These are phyloP conservation scores for Trochalopteron elliotii DNA, from an alignment of 2,113 vertebrate genomes.

Conservation along the genomic window DNA sequence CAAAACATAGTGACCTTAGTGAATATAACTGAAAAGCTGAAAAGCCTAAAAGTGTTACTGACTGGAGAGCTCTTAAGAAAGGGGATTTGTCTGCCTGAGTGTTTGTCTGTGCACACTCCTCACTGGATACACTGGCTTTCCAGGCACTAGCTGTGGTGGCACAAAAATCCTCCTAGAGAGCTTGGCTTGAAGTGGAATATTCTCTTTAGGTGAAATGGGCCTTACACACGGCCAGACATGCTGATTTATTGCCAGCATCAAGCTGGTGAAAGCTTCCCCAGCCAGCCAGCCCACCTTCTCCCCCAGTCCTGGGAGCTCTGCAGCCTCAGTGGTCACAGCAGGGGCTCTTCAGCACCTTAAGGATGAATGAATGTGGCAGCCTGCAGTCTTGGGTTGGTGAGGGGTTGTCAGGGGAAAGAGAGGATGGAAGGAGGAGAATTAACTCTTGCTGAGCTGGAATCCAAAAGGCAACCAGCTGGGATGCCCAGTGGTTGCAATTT, in stretches of 20 bases:
- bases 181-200: not conserved
- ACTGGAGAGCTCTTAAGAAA: not conserved
- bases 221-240: accelerated
- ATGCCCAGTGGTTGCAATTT: not conserved
- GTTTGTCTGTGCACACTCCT: not conserved
- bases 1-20: not conserved
- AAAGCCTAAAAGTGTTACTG: not conserved
- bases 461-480: not conserved
- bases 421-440: not conserved
- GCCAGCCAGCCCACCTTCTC: not conserved
- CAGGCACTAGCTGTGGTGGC: not conserved
- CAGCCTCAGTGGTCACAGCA: not conserved
- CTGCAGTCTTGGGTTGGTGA: not conserved
- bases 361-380: not conserved
- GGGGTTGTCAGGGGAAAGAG: not conserved
- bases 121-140: not conserved
- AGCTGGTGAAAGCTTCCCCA: not conserved
- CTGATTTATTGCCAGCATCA: not conserved
- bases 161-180: not conserved
- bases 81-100: not conserved
- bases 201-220: not conserved
- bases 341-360: not conserved
- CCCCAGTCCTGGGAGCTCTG: not conserved
- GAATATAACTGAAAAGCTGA: not conserved
- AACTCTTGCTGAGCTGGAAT: not conserved